Conservation (phyloP, 2,888 invertebrate species). For the Drosophila siamana region DNA sequence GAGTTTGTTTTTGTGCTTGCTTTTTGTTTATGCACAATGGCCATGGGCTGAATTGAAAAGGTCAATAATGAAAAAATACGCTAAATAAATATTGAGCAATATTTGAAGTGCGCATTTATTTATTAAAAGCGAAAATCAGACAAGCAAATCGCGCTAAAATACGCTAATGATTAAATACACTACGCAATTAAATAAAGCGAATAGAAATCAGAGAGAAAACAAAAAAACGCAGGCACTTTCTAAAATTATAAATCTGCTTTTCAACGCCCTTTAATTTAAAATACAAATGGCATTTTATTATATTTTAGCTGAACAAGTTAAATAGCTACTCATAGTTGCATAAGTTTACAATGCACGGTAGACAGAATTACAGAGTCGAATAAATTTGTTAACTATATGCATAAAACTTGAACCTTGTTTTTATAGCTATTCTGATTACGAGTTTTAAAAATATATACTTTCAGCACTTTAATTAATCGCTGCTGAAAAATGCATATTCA, state of each 20-base stretch:
- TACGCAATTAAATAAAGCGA: slow-evolving; percentile 3
- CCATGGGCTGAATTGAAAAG: slow-evolving; percentile 47
- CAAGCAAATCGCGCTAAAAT: slow-evolving; percentile 17
- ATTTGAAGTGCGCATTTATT: slow-evolving; percentile 41
- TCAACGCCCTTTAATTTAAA: neutral
- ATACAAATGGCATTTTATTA: neutral
- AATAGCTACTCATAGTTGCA: neutral
- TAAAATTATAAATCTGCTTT: neutral
- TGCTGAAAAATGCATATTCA: neutral
- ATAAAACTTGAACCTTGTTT: too few species aligned
- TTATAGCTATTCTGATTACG: too few species aligned
- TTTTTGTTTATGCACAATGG: slow-evolving; percentile 39
- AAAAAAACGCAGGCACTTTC: neutral
- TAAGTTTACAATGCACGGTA: too few species aligned
- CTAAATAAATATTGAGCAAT: slow-evolving; percentile 57
- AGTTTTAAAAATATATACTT: neutral
- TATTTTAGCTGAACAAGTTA: neutral
- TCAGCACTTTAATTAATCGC: neutral
- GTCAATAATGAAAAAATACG: slow-evolving; percentile 47
- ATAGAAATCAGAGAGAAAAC: neutral
- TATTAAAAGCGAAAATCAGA: slow-evolving; percentile 45
- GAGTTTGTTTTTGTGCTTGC: slow-evolving; percentile 45
- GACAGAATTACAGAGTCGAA: too few species aligned
- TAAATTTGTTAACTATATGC: too few species aligned
- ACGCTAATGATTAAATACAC: slow-evolving; percentile 31